A percentile compares a stretch with the other conserved stretches of the same genome.
Conservation (phyloP, 2,888 invertebrate genomes). For the Drosophila vallismaia region DNA sequence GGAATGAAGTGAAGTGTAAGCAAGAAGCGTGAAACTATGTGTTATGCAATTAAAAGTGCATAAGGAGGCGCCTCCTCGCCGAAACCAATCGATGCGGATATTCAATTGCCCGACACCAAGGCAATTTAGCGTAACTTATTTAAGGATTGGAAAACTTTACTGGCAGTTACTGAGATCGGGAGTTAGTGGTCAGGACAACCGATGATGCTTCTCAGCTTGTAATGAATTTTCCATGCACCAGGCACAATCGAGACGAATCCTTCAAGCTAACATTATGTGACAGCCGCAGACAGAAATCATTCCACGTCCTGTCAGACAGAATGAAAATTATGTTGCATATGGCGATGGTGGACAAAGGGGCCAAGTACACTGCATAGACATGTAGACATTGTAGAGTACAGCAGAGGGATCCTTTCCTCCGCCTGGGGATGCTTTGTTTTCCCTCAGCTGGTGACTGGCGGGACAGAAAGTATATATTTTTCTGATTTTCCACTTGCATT, state of each 20-base stretch:
- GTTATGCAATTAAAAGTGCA: constrained; percentile 69
- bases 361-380: neutral
- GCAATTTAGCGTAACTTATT: constrained; percentile 36
- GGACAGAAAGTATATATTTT: constrained; percentile 45
- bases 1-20: constrained; percentile 57
- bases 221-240: constrained; percentile 45
- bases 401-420: constrained; percentile 30
- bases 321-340: constrained; percentile 31
- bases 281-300: constrained; percentile 47
- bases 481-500: constrained; percentile 69
- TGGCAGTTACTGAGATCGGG: neutral
- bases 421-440: constrained; percentile 19
- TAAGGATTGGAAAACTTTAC: constrained; percentile 15
- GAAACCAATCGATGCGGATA: constrained; percentile 52
- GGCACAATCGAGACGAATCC: constrained; percentile 22
- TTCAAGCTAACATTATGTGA: constrained; percentile 36
- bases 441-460: constrained; percentile 46
- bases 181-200: constrained; percentile 4
- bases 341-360: constrained; percentile 9
- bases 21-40: constrained; percentile 68
- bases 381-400: neutral
- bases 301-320: constrained; percentile 11
- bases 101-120: constrained; percentile 47
- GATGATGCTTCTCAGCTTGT: constrained; percentile 20
- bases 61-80: constrained; percentile 28